phyloP scores from a whole-genome alignment of 2,888 invertebrate species.

The Drosophila neutralis region DNA sequence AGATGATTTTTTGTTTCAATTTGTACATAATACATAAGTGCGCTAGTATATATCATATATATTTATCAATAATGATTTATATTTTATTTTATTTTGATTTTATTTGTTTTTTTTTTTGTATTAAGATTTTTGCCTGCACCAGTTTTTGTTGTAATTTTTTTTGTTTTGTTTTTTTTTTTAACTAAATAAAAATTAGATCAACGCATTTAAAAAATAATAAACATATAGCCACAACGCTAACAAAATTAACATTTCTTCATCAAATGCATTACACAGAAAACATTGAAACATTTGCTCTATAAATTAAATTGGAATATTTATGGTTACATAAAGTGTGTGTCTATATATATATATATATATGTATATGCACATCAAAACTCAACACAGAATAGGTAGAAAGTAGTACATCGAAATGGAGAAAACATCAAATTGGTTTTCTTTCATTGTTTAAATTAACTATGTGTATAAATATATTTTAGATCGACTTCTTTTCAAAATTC shows the following conservation, averaged over 20 bases:
- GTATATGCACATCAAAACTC: conserved; percentile 30
- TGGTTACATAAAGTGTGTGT: conserved; percentile 13
- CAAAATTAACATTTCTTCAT: conserved; percentile 63
- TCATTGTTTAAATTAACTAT: conserved; percentile 30
- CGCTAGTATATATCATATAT: conserved; percentile 24
- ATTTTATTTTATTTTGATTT: conserved; percentile 30
- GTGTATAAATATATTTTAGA: conserved; percentile 25
- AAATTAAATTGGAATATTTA: conserved; percentile 57
- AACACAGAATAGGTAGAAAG: conserved; percentile 28
- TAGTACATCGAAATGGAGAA: conserved; percentile 33
- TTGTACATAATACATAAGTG: conserved; percentile 63
- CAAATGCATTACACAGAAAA: conserved; percentile 58
- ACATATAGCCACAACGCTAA: conserved; percentile 57
- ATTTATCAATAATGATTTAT: conserved; percentile 19
- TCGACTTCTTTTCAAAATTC: conserved; percentile 2
- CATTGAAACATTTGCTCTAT: conserved; percentile 52
- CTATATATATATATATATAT: conserved; percentile 19
- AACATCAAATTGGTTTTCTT: conserved; percentile 22
- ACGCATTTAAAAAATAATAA: conserved; percentile 40
- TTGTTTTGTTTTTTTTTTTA: conserved; percentile 28
- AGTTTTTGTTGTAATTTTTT: conserved; percentile 49
- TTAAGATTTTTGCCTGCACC: conserved; percentile 69
- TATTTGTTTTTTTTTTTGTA: conserved; percentile 17
- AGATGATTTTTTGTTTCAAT: conserved; percentile 17
- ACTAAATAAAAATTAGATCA: conserved; percentile 50